Percentiles rank a stretch among this genome's conserved stretches.
phyloP scores from a whole-genome alignment of 2,797 vertebrate species.

The Tenualosa thibaudeaui region DNA sequence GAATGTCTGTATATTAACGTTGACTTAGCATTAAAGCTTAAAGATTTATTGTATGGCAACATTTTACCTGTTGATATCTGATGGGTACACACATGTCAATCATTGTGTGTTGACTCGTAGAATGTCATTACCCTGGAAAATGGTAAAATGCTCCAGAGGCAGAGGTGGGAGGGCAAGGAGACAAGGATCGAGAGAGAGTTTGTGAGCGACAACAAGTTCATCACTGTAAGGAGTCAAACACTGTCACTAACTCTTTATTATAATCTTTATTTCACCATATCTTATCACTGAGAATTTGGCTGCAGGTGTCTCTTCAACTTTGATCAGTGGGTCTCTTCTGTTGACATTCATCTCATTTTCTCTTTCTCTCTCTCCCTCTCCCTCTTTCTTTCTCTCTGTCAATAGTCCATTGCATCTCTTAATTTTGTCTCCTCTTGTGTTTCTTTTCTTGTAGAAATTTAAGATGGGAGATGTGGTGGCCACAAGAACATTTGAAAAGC shows the following conservation, averaged over 20 bases:
- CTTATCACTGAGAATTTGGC: too few relatives aligned
- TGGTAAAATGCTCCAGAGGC: conserved; percentile 87
- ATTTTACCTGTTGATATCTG: too few relatives aligned
- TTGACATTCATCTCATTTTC: not conserved
- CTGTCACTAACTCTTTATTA: not conserved
- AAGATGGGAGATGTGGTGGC: conserved; percentile 85
- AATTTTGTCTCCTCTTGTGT: not conserved
- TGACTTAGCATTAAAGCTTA: too few relatives aligned
- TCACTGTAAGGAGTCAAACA: conserved; percentile 79
- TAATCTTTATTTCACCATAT: too few relatives aligned
- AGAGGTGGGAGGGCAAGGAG: conserved; percentile 92
- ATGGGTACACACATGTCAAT: not conserved
- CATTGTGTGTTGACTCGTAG: conserved; percentile 65
- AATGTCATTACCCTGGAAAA: conserved; percentile 83
- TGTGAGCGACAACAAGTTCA: conserved; percentile 83
- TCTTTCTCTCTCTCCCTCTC: too few relatives aligned
- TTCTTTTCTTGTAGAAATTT: conserved; percentile 78
- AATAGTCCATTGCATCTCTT: too few relatives aligned
- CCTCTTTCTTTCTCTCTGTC: not conserved
- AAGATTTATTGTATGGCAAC: too few relatives aligned
- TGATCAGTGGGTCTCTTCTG: not conserved
- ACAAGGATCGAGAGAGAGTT: conserved; percentile 88
- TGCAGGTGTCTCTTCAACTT: not conserved
- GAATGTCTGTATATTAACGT: too few relatives aligned
- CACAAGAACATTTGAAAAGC: conserved; percentile 87